Percentiles rank a stretch among this genome's conserved stretches.
These are phyloP conservation scores for Notodonta ziczac DNA, from an alignment of 2,888 invertebrate genomes.

Conservation along the genomic window DNA sequence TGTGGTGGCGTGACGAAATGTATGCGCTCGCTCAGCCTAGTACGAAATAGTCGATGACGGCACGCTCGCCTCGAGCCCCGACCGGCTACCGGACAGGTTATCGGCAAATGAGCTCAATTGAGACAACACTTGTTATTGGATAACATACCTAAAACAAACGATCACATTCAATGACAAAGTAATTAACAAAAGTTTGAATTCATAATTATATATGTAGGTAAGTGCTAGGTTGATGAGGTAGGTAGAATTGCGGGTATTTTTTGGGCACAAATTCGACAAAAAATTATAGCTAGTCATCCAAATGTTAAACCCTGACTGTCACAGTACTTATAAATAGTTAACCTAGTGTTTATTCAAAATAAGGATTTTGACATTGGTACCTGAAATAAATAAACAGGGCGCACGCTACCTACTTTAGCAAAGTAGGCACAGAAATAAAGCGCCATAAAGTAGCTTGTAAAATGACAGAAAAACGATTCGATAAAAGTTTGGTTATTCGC, in stretches of 20 bases:
- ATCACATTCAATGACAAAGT: constrained; percentile 44
- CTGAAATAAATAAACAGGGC: not conserved
- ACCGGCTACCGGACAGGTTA: constrained; percentile 53
- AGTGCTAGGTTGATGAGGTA: too few relatives aligned
- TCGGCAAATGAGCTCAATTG: constrained; percentile 69
- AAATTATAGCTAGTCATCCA: too few relatives aligned
- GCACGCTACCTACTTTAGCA: constrained; percentile 11
- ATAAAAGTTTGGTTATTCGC: constrained; percentile 51
- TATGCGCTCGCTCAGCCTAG: constrained; percentile 31
- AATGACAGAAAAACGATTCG: constrained; percentile 21
- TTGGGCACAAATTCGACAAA: too few relatives aligned
- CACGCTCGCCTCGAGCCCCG: constrained; percentile 37
- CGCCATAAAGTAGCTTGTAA: constrained; percentile 14
- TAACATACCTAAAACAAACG: constrained; percentile 39
- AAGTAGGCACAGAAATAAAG: constrained; percentile 12
- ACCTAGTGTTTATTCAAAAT: too few relatives aligned
- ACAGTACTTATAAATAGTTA: too few relatives aligned
- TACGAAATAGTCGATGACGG: constrained; percentile 63
- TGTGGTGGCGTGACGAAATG: constrained; percentile 31
- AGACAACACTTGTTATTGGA: constrained; percentile 51
- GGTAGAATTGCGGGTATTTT: too few relatives aligned
- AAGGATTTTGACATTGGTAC: not conserved
- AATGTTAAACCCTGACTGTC: too few relatives aligned
- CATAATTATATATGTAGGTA: too few relatives aligned
- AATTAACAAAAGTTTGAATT: constrained; percentile 18